Evolutionary conservation across 2,888 invertebrate genomes (phyloP).

Genomic region (Ichneumoninae sp.): DNA sequence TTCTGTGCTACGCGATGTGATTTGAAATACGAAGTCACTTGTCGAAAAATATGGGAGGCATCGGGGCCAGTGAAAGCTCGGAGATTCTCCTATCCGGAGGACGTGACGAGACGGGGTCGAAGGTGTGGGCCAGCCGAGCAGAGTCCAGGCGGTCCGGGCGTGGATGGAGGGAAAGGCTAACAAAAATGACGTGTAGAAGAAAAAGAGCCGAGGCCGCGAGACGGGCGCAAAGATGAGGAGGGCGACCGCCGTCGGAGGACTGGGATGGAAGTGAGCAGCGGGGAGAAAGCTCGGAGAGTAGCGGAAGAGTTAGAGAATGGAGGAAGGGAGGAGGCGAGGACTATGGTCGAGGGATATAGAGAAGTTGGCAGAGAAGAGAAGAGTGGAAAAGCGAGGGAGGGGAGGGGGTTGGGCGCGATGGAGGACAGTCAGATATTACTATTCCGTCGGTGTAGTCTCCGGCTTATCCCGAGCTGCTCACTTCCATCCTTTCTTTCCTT

Average conservation of each 20-base stretch:
- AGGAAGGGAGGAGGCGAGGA: slow-evolving; percentile 28
- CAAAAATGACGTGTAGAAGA: slow-evolving; percentile 50
- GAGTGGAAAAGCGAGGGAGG: slow-evolving; percentile 47
- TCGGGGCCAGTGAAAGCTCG: slow-evolving; percentile 55
- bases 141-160: slow-evolving; percentile 9
- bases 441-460: slow-evolving; percentile 73
- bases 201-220: slow-evolving; percentile 42
- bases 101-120: slow-evolving; percentile 53
- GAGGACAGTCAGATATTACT: slow-evolving; percentile 72
- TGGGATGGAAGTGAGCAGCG: slow-evolving; percentile 47
- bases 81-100: slow-evolving; percentile 41
- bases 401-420: background rate
- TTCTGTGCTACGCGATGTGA: slow-evolving; percentile 59
- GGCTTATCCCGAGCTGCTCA: slow-evolving; percentile 44
- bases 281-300: slow-evolving; percentile 36
- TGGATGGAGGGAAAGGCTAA: slow-evolving; percentile 33
- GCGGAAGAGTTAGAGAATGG: slow-evolving; percentile 43
- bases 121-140: slow-evolving; percentile 46
- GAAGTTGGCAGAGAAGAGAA: slow-evolving; percentile 57
- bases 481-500: slow-evolving; percentile 6
- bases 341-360: slow-evolving; percentile 35
- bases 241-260: slow-evolving; percentile 17
- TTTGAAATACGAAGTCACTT: slow-evolving; percentile 74
- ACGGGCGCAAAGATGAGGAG: slow-evolving; percentile 12
- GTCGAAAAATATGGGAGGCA: slow-evolving; percentile 73